phyloP scores from a whole-genome alignment of 1,140 invertebrate species.

The Drosophila lini region DNA sequence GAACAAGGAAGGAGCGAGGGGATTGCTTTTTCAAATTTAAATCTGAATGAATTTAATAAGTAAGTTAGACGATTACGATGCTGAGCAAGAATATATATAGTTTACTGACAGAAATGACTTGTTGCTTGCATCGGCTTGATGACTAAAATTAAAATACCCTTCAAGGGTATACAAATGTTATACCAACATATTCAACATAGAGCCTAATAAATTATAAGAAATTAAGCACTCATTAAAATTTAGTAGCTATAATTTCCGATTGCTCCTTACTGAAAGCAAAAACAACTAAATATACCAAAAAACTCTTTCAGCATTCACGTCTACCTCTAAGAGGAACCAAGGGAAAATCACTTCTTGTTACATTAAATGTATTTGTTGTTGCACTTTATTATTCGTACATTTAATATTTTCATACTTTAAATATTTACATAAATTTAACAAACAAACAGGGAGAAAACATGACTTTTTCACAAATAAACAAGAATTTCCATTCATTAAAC shows the following conservation, averaged over 20 bases:
- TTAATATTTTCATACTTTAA: constrained; percentile 83
- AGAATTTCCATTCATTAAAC: constrained; percentile 83
- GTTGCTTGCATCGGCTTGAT: no score
- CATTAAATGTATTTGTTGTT: constrained; percentile 83
- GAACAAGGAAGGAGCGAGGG: background rate
- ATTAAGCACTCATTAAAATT: no score
- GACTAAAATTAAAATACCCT: no score
- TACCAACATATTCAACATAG: no score
- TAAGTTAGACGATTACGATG: no score
- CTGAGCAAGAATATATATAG: no score
- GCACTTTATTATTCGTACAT: constrained; percentile 83
- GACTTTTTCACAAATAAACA: constrained; percentile 83
- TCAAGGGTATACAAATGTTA: no score
- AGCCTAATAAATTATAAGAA: background rate
- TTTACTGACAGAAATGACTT: no score
- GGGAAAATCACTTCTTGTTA: constrained; percentile 50
- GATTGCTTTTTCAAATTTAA: background rate
- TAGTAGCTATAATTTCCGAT: no score
- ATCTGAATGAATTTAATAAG: no score
- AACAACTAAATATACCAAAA: background rate
- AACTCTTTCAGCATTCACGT: background rate
- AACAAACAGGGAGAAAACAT: constrained; percentile 82
- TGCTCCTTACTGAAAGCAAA: no score
- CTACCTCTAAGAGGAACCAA: background rate
- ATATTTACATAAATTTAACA: constrained; percentile 84